Evolutionary conservation across 2,888 invertebrate species (phyloP).

Genomic region (Tenodera sinensis): DNA sequence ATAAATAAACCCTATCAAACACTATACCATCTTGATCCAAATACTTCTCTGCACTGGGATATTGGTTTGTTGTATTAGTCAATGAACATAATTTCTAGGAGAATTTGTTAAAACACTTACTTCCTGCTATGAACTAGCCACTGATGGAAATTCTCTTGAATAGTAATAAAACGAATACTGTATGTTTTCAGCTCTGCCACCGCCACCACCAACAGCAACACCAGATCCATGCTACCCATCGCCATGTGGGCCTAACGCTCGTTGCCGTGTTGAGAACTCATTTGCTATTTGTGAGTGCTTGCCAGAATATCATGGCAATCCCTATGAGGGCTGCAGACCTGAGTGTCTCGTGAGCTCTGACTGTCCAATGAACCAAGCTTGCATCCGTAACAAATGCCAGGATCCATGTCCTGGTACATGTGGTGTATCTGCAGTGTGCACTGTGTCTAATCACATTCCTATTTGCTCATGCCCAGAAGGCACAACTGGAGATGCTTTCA

Average conservation of each 20-base stretch:
- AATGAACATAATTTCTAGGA: not conserved
- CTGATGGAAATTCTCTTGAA: not conserved
- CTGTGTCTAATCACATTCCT: slow-evolving; percentile 35
- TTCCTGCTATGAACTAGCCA: not conserved
- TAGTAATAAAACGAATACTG: not conserved
- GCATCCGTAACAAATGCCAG: slow-evolving; percentile 39
- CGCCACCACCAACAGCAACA: slow-evolving; percentile 19
- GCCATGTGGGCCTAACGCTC: slow-evolving; percentile 70
- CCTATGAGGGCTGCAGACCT: slow-evolving; percentile 56
- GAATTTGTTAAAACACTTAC: not conserved
- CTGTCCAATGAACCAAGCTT: slow-evolving; percentile 39
- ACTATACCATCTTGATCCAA: too few species aligned
- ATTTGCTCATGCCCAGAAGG: slow-evolving; percentile 42
- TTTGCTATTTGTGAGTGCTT: slow-evolving; percentile 48
- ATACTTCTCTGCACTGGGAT: too few species aligned
- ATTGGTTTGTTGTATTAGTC: too few species aligned
- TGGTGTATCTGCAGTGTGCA: slow-evolving; percentile 33
- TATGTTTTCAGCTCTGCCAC: slow-evolving; percentile 15
- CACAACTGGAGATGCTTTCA: slow-evolving; percentile 38
- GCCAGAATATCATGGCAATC: slow-evolving; percentile 43
- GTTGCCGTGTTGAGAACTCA: slow-evolving; percentile 38
- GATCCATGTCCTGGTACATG: slow-evolving; percentile 40
- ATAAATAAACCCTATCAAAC: too few species aligned
- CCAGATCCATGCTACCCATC: slow-evolving; percentile 40
- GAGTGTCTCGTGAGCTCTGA: slow-evolving; percentile 49